Evolutionary conservation across 2,113 vertebrate genomes (phyloP).

Genomic region (Eubucco bourcierii): DNA sequence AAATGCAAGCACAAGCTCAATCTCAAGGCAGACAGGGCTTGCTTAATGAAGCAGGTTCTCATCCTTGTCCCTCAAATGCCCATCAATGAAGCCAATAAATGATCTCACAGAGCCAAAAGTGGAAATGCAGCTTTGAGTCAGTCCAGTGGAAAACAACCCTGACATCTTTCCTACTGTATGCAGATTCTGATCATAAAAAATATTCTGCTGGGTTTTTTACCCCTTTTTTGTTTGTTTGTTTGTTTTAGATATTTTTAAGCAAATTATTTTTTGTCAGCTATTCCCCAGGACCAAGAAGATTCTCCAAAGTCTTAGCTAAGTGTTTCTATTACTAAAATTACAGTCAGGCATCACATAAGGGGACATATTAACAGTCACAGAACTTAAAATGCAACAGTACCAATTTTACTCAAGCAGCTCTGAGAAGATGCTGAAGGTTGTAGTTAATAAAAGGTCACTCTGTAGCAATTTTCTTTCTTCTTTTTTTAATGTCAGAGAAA

Average conservation of each 20-base stretch:
- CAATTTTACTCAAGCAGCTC: neutral
- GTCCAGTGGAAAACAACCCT: neutral
- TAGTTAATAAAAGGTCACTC: constrained; percentile 55
- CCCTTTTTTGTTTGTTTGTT: neutral
- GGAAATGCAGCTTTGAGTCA: neutral
- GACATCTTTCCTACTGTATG: neutral
- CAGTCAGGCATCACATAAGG: neutral
- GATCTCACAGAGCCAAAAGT: neutral
- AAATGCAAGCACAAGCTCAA: constrained; percentile 9
- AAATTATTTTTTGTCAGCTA: neutral
- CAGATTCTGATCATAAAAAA: neutral
- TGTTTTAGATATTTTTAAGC: neutral
- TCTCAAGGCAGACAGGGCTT: neutral
- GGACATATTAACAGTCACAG: neutral
- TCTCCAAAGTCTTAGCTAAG: neutral
- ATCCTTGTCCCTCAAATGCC: neutral
- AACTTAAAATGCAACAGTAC: neutral
- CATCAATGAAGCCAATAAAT: neutral
- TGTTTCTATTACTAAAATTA: neutral
- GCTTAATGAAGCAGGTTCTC: neutral
- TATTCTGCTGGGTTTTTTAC: neutral
- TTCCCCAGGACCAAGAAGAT: neutral
- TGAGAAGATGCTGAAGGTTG: neutral
- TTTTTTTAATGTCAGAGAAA: constrained; percentile 55
- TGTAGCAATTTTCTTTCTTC: neutral